phyloP scores from a whole-genome alignment of 92 coral and sea anemone genomes.

The Diadumene lineata region DNA sequence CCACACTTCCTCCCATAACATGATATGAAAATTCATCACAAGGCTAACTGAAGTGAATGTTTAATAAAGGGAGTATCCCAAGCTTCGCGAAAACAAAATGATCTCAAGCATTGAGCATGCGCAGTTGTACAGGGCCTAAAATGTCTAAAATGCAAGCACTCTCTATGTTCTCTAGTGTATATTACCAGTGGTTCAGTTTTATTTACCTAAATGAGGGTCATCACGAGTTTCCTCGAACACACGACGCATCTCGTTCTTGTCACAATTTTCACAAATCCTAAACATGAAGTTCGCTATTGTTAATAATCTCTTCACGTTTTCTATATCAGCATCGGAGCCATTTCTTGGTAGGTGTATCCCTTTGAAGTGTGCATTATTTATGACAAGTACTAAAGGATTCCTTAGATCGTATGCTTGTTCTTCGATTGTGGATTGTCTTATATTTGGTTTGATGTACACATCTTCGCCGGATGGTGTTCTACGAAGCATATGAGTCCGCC shows the following conservation, averaged over 20 bases:
- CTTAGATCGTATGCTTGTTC: constrained; percentile 59
- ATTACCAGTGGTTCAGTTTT: too few species aligned
- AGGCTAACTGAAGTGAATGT: too few species aligned
- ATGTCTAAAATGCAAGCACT: too few species aligned
- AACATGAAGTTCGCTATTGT: constrained; percentile 63
- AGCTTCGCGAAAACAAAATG: too few species aligned
- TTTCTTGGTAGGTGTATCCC: constrained; percentile 55
- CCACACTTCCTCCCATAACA: too few species aligned
- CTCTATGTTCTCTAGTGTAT: too few species aligned
- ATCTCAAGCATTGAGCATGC: too few species aligned
- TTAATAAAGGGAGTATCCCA: too few species aligned
- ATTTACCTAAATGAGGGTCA: constrained; percentile 28
- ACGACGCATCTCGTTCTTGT: constrained; percentile 39
- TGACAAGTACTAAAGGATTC: constrained; percentile 79
- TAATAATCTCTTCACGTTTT: constrained; percentile 53
- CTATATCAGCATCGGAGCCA: constrained; percentile 68
- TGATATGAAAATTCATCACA: too few species aligned
- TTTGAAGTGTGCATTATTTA: constrained; percentile 75
- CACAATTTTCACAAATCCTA: constrained; percentile 30
- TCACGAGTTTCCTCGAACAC: constrained; percentile 49
- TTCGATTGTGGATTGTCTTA: constrained; percentile 12
- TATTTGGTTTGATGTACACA: background rate
- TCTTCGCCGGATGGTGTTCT: background rate
- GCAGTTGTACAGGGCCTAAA: too few species aligned
- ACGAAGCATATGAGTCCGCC: background rate